Evolutionary conservation across 2,888 invertebrate genomes (phyloP).

Genomic region (Macrosiphum euphorbiae): DNA sequence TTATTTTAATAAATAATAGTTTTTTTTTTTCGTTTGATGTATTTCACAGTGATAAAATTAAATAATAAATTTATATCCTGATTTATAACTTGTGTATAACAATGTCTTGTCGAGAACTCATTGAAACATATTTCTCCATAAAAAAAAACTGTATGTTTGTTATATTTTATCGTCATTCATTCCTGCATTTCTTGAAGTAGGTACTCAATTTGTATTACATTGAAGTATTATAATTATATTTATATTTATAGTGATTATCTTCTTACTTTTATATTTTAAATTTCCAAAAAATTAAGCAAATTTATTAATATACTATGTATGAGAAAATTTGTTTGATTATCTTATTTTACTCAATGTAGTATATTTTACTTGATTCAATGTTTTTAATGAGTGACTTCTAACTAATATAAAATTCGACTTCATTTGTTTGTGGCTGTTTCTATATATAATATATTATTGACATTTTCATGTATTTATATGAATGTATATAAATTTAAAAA

Average conservation of each 20-base stretch:
- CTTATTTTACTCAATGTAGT: neutral
- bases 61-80: neutral
- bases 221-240: neutral
- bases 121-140: neutral
- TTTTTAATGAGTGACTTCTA: neutral
- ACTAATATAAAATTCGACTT: neutral
- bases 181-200: neutral
- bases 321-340: neutral
- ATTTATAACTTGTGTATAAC: neutral
- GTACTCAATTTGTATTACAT: neutral
- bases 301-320: neutral
- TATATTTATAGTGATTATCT: neutral
- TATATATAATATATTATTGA: neutral
- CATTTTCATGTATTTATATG: neutral
- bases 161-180: neutral
- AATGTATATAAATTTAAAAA: neutral
- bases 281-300: neutral
- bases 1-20: neutral
- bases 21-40: neutral
- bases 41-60: neutral
- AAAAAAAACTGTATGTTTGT: neutral
- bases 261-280: neutral
- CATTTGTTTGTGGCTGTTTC: neutral
- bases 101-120: neutral
- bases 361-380: neutral